Evolutionary conservation across 2,113 vertebrate species (phyloP).

Genomic region (Saccopteryx bilineata): DNA sequence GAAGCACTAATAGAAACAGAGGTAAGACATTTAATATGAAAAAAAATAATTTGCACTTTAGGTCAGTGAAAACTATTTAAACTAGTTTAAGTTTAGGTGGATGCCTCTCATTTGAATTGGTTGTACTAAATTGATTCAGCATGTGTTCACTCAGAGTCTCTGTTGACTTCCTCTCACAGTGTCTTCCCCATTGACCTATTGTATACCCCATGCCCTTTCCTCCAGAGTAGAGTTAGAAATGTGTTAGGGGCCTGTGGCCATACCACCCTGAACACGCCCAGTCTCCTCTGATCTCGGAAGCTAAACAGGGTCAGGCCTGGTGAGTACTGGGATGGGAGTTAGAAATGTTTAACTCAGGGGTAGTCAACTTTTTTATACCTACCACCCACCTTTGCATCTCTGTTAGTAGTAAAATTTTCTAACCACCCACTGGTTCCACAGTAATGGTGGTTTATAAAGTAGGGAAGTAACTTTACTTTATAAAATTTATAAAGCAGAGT

Average conservation of each 20-base stretch:
- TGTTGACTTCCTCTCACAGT: constrained; percentile 64
- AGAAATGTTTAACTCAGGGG: too few species aligned
- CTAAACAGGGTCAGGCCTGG: too few species aligned
- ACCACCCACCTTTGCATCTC: too few species aligned
- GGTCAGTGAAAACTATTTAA: not conserved
- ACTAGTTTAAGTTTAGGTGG: not conserved
- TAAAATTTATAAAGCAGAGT: too few species aligned
- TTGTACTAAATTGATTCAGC: constrained; percentile 53
- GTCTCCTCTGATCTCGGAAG: too few species aligned
- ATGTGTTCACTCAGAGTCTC: not conserved
- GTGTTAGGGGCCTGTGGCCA: not conserved
- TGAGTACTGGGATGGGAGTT: too few species aligned
- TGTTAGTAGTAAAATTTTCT: too few species aligned
- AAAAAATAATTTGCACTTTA: constrained; percentile 13
- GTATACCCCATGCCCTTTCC: not conserved
- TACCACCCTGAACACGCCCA: too few species aligned
- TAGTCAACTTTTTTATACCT: too few species aligned
- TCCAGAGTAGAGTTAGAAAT: not conserved
- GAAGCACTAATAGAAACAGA: constrained; percentile 73
- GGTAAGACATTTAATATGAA: constrained; percentile 79
- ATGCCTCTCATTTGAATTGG: constrained; percentile 73
- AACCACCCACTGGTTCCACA: too few species aligned
- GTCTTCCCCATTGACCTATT: constrained; percentile 71
- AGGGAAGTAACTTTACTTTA: too few species aligned
- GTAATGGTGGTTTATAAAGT: too few species aligned